Evolutionary conservation across 1,140 invertebrate species (phyloP), one percentile per base, ranked within the genome.

Genomic region (Reticulitermes speratus): DNA sequence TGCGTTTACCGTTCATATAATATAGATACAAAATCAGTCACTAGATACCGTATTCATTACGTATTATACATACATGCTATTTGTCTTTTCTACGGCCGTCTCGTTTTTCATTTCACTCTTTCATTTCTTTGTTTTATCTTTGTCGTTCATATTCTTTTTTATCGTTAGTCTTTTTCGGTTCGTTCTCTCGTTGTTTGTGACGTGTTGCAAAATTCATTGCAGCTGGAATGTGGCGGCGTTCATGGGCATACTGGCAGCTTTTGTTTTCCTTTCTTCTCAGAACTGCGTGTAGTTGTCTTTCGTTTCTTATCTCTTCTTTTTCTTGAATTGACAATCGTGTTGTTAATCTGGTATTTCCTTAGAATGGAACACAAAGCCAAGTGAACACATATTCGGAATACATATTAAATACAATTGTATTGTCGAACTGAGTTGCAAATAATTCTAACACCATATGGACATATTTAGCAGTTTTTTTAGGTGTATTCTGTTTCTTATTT

Each of bases 181-280:
- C 16, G 25, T 65, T 25, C 59, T 19, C 25, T 30, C 25, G 65
- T 75, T 75, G 65, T 75, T 55, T 75, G 65, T 75, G 65, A 75
- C 65, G 65, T 75, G 65, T 75, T 75, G 65, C 65, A 75, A 75
- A 75, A 75, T 75, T 75, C 65, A 75, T 75, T 75, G 25, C 25
- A 75, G n/a, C 7, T 75, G 65, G 65, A 75, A 75, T 75, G 65
- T 75, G 65, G 65, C n/a, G 65, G 65, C 65, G 65, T 30, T 75
- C 65, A 75, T 75, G 65, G 65, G n/a, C 65, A 75, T 75, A n/a
- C 65, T 75, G 14, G n/a, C 65, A 75, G 65, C 65, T 75, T 75
- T 75, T 75, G 65, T 75, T 75, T 65, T 65, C 59, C 25, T 23
- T 65, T 9, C 65, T 75, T 75, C 65, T 75, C 25, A 75, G 65